Evolutionary conservation across 2,888 invertebrate genomes (phyloP).

Genomic region (Anticlea derivata): DNA sequence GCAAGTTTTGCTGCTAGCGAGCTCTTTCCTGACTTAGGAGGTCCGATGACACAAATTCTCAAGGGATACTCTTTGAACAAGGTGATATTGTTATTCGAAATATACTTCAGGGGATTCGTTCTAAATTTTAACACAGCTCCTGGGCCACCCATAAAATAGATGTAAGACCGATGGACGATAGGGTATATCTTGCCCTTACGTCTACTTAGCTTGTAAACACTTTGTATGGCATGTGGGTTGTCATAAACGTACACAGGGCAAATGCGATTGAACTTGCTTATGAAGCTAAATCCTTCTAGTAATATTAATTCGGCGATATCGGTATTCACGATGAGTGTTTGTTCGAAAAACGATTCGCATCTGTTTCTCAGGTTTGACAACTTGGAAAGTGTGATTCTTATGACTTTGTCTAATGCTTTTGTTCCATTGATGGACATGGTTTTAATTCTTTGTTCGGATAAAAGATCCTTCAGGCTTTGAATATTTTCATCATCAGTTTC

Average conservation of each 20-base stretch:
- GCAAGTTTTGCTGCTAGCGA: conserved; percentile 80
- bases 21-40: conserved; percentile 86
- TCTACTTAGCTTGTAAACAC: conserved; percentile 75
- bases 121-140: conserved; percentile 77
- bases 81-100: conserved; percentile 61
- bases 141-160: conserved; percentile 84
- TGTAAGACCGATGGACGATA: conserved; percentile 81
- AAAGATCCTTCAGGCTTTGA: conserved; percentile 59
- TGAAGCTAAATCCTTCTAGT: conserved; percentile 82
- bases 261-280: conserved; percentile 85
- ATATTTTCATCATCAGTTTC: conserved; percentile 73
- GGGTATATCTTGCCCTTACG: conserved; percentile 74
- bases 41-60: conserved; percentile 83
- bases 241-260: conserved; percentile 86
- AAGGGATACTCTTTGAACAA: conserved; percentile 77
- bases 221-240: conserved; percentile 69
- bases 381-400: conserved; percentile 51
- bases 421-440: conserved; percentile 67
- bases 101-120: conserved; percentile 82
- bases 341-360: conserved; percentile 81
- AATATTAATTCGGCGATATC: conserved; percentile 84
- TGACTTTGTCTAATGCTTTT: conserved; percentile 57
- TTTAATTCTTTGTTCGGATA: conserved; percentile 71
- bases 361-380: conserved; percentile 65
- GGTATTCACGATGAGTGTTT: conserved; percentile 76